phyloP scores from a whole-genome alignment of 2,888 invertebrate genomes.

The Odiellus spinosus region DNA sequence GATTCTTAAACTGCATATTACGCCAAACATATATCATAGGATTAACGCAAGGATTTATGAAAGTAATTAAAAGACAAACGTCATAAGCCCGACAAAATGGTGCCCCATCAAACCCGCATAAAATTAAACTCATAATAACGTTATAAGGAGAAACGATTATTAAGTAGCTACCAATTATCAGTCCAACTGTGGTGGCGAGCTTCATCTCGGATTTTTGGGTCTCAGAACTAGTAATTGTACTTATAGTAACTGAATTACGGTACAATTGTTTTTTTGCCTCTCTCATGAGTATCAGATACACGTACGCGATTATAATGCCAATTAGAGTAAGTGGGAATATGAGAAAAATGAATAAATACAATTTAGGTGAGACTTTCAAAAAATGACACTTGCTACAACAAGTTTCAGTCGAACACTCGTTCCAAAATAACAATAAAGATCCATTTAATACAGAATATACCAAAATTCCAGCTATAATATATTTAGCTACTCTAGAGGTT shows the following conservation, averaged over 20 bases:
- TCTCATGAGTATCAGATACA: too few relatives aligned
- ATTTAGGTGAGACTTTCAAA: too few relatives aligned
- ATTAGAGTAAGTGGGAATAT: too few relatives aligned
- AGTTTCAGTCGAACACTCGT: neutral
- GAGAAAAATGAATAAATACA: too few relatives aligned
- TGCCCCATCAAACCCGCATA: neutral
- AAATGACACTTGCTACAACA: too few relatives aligned
- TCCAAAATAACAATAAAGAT: neutral
- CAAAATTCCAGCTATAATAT: neutral
- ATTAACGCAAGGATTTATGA: neutral
- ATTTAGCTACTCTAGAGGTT: constrained; percentile 10
- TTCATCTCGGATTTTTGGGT: too few relatives aligned
- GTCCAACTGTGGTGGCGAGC: too few relatives aligned
- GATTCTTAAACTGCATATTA: neutral
- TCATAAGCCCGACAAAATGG: neutral
- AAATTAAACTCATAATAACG: neutral
- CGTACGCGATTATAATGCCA: too few relatives aligned
- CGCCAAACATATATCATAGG: neutral
- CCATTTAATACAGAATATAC: neutral
- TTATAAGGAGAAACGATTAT: neutral
- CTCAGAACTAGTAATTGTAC: too few relatives aligned
- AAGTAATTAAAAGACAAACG: neutral
- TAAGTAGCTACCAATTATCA: neutral
- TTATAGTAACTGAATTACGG: too few relatives aligned
- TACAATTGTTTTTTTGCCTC: too few relatives aligned